Evolutionary conservation across 1,140 invertebrate species (phyloP), one percentile per base, ranked within the genome.

Genomic region (Nylanderia fulva): DNA sequence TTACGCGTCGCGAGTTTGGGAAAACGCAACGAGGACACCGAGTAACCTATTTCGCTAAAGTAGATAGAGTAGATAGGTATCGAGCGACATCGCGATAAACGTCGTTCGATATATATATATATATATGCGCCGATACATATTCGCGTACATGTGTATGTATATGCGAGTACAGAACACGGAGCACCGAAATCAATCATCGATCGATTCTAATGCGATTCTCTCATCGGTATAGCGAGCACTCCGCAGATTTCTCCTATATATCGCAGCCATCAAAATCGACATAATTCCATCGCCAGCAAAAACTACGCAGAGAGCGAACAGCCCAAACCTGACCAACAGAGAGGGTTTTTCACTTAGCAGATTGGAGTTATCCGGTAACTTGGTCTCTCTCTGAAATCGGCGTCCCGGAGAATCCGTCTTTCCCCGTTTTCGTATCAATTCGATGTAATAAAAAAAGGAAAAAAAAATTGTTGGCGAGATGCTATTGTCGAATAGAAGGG

Each of bases 271-370:
- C 87, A 76, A 77, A 88, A 75, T 88, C 86, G 87, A 86, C 85
- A 90, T 90, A 88, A 91, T 87, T 91, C 85, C 79, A 90, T 91
- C 61, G 66, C 2, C 36, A 61, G 0, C 21, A 21, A 64, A 91
- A 91, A 84, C 85, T 86, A 61, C 56, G 75, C 15, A 56, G 33
- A 68, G 63, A 52, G 33, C 82, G 72, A 74, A 64, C 18, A 48
- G 45, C 18, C 29, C 85, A 66, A 84, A 85, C 54, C 75, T 61
- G 85, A 83, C 84, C 84, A 89, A 86, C 71, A 80, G 72, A 39
- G 85, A 74, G 56, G 82, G 74, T 87, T 85, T 91, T 91, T 91
- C 90, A 91, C 90, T 91, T 91, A 91, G 90, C 58, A 91, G 80
- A 91, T 91, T 91, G 90, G 90, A 90, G 90, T 85, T n/a, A 69